Evolutionary conservation across 2,888 invertebrate genomes (phyloP).

Genomic region (Polietes domitor): DNA sequence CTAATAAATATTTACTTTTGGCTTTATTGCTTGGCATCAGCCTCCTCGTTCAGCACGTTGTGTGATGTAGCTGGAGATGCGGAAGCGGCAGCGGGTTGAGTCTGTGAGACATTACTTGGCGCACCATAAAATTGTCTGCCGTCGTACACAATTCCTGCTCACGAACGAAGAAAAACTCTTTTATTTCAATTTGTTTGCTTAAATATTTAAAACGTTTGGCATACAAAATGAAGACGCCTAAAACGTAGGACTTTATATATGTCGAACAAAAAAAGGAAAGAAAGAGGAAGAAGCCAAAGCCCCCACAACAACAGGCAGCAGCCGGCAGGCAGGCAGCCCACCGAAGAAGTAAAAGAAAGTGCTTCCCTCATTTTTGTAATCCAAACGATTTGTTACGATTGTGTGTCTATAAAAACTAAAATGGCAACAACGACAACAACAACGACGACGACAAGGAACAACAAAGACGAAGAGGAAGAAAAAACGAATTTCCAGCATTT

Average conservation of each 20-base stretch:
- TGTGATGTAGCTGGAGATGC: neutral
- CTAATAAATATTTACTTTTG: conserved; percentile 64
- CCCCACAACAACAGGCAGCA: conserved; percentile 6
- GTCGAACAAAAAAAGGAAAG: neutral
- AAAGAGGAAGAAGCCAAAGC: too few species aligned
- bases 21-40: conserved; percentile 56
- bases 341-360: conserved; percentile 29
- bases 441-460: too few species aligned
- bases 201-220: conserved; percentile 73
- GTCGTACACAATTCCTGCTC: conserved; percentile 31
- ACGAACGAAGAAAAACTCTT: conserved; percentile 53
- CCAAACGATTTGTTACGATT: conserved; percentile 65
- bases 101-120: conserved; percentile 39
- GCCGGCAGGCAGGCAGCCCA: neutral
- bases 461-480: conserved; percentile 4
- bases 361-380: conserved; percentile 58
- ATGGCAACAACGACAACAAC: neutral
- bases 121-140: conserved; percentile 56
- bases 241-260: neutral
- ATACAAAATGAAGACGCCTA: conserved; percentile 49
- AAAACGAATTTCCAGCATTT: conserved; percentile 58
- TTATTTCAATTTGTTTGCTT: conserved; percentile 79
- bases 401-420: conserved; percentile 60
- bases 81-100: neutral
- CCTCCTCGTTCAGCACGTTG: too few species aligned